A percentile compares a stretch with the other conserved stretches of the same genome.
phyloP scores from a whole-genome alignment of 2,113 vertebrate species.

The Puffinus mauretanicus region DNA sequence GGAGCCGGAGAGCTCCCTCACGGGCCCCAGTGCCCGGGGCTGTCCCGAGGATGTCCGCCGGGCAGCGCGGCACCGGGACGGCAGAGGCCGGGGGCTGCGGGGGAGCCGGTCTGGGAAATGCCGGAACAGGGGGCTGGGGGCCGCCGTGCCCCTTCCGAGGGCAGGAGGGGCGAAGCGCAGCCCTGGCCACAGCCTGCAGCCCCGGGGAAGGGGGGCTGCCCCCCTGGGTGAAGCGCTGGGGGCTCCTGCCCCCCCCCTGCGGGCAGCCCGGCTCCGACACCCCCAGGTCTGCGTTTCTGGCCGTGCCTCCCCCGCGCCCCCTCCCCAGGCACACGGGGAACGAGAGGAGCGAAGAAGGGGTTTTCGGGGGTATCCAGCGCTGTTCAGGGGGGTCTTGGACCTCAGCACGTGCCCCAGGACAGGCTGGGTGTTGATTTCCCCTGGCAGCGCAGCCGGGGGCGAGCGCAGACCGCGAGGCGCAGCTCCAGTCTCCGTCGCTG shows the following conservation, averaged over 20 bases:
- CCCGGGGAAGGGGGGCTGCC: too few species aligned
- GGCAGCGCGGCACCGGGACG: background rate
- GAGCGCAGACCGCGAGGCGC: accelerated
- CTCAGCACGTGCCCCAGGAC: accelerated
- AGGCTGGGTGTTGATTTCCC: accelerated
- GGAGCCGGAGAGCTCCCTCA: background rate
- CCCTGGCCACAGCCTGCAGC: background rate
- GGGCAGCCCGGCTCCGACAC: too few species aligned
- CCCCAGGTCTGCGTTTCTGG: too few species aligned
- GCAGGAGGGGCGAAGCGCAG: background rate
- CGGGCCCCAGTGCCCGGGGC: too few species aligned
- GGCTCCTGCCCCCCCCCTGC: background rate
- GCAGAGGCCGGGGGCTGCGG: background rate
- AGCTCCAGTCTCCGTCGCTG: accelerated
- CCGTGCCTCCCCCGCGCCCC: too few species aligned
- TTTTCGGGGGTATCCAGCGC: accelerated
- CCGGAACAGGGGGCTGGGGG: background rate
- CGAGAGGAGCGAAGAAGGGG: accelerated
- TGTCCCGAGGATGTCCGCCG: background rate
- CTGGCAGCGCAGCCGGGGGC: background rate
- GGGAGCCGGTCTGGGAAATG: background rate
- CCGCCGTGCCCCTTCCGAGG: background rate
- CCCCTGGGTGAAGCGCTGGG: background rate
- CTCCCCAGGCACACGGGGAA: background rate
- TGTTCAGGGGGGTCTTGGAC: accelerated